A percentile compares a stretch with the other conserved stretches of the same genome.
phyloP scores from a whole-genome alignment of 2,888 invertebrate genomes.

The Pachydiplax longipennis region DNA sequence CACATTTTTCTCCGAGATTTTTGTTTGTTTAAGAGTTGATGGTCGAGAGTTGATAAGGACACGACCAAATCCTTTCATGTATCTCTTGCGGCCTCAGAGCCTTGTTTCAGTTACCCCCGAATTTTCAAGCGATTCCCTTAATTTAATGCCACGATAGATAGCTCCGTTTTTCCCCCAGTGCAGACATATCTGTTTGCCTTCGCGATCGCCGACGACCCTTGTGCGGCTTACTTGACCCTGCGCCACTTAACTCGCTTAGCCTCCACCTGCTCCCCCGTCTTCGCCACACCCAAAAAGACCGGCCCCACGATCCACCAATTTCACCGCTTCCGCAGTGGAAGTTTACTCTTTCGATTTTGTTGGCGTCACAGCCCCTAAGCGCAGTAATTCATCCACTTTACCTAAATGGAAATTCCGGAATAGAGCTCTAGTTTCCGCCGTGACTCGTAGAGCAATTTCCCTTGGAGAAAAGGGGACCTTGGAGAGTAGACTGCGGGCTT shows the following conservation, averaged over 20 bases:
- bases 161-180: too few relatives aligned
- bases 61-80: too few relatives aligned
- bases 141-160: too few relatives aligned
- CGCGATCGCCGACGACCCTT: conserved; percentile 15
- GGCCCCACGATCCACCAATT: neutral
- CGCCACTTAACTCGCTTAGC: neutral
- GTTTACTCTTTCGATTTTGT: neutral
- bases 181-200: neutral
- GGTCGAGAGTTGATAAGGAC: too few relatives aligned
- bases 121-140: too few relatives aligned
- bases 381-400: neutral
- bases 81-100: too few relatives aligned
- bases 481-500: too few relatives aligned
- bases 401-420: neutral
- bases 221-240: neutral
- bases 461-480: neutral
- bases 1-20: too few relatives aligned
- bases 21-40: too few relatives aligned
- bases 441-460: neutral
- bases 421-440: neutral
- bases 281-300: neutral
- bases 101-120: too few relatives aligned
- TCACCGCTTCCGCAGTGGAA: neutral
- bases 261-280: neutral
- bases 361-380: neutral